phyloP scores from a whole-genome alignment of 35 echinoderm and acorn worm species.

The Stichopus chloronotus region DNA sequence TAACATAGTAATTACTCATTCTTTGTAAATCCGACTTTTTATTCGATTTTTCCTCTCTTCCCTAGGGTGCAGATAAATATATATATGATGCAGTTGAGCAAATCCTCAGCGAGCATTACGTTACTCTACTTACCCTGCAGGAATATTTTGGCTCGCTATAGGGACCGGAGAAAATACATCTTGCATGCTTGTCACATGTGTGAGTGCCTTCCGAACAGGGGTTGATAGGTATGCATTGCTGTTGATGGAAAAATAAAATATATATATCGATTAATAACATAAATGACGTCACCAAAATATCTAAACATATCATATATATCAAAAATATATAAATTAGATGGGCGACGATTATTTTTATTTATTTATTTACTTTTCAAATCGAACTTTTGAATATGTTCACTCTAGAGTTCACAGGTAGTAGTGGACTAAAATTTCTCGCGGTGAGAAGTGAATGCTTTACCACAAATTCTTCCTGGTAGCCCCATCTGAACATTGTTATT shows the following conservation, averaged over 20 bases:
- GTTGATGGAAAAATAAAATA: neutral
- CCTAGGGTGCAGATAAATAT: too few relatives aligned
- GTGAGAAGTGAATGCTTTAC: too few relatives aligned
- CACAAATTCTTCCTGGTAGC: too few relatives aligned
- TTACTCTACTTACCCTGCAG: constrained; percentile 80
- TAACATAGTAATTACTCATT: too few relatives aligned
- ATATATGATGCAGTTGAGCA: too few relatives aligned
- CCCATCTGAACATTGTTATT: too few relatives aligned
- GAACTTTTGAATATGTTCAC: too few relatives aligned
- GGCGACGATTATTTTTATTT: neutral
- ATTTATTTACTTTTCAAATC: neutral
- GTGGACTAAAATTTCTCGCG: too few relatives aligned
- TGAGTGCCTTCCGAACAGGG: constrained; percentile 92
- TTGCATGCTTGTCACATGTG: constrained; percentile 72
- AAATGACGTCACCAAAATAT: neutral
- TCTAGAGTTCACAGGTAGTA: too few relatives aligned
- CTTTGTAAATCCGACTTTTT: too few relatives aligned
- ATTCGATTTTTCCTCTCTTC: too few relatives aligned
- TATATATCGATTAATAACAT: neutral
- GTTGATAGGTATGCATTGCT: constrained; percentile 99
- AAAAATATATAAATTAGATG: neutral
- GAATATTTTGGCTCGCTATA: constrained; percentile 83
- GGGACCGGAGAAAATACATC: constrained; percentile 89
- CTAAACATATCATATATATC: neutral
- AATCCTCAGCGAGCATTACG: neutral